A percentile compares a stretch with the other conserved stretches of the same genome.
These are phyloP conservation scores for Helicoverpa assulta DNA, from an alignment of 2,888 invertebrate genomes.

Conservation along the genomic window DNA sequence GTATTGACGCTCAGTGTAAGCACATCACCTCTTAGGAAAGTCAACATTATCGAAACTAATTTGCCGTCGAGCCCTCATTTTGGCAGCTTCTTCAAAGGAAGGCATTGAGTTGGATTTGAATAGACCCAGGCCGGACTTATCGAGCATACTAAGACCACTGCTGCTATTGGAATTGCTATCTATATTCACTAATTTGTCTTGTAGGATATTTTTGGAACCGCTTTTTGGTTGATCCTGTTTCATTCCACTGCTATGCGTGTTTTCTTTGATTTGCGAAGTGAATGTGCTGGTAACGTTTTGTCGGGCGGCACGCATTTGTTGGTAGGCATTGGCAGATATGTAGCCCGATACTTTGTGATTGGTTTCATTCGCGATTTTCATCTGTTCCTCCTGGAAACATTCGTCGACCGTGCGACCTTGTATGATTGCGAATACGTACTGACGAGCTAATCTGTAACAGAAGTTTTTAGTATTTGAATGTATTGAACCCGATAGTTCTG, in stretches of 20 bases:
- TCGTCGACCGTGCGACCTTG: slow-evolving; percentile 92
- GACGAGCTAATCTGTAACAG: slow-evolving; percentile 90
- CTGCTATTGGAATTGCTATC: slow-evolving; percentile 82
- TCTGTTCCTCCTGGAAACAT: slow-evolving; percentile 88
- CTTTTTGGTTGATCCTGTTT: slow-evolving; percentile 80
- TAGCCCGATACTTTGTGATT: slow-evolving; percentile 86
- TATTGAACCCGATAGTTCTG: too few relatives aligned
- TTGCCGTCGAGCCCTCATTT: slow-evolving; percentile 90
- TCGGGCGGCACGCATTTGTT: slow-evolving; percentile 74
- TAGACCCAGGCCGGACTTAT: slow-evolving; percentile 75
- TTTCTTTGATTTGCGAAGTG: slow-evolving; percentile 84
- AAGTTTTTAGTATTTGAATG: not conserved
- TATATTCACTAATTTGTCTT: slow-evolving; percentile 87
- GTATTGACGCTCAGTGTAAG: slow-evolving; percentile 23
- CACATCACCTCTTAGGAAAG: slow-evolving; percentile 84
- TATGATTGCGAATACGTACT: slow-evolving; percentile 91
- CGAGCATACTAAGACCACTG: slow-evolving; percentile 76
- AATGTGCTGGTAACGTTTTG: slow-evolving; percentile 70
- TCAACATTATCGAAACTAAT: slow-evolving; percentile 91
- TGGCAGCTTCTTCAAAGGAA: slow-evolving; percentile 85
- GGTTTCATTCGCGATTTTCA: slow-evolving; percentile 76
- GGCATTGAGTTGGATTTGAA: slow-evolving; percentile 86
- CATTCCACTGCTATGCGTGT: slow-evolving; percentile 71
- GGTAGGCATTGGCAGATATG: slow-evolving; percentile 84
- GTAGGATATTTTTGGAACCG: slow-evolving; percentile 82